Conservation (phyloP, 2,797 vertebrate genomes). For the Phylloscopus collybita region DNA sequence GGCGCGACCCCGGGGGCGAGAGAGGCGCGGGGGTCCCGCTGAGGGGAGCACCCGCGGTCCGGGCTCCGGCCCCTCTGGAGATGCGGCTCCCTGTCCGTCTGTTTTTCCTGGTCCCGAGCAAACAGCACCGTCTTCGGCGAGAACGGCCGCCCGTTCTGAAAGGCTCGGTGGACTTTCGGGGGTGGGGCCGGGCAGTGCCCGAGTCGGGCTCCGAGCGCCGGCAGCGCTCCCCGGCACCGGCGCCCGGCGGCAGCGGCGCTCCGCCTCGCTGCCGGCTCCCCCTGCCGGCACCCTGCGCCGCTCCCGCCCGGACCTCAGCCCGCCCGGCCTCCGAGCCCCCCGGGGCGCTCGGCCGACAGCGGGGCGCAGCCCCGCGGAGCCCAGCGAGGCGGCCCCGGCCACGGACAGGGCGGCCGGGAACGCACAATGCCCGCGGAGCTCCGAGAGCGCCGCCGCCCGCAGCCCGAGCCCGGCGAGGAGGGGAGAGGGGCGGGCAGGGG, state of each 20-base stretch:
- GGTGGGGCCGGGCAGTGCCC: constrained; percentile 1
- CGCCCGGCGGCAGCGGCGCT: neutral
- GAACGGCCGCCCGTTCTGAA: neutral
- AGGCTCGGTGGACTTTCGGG: neutral
- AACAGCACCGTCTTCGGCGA: neutral
- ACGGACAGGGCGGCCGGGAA: neutral
- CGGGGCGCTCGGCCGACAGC: neutral
- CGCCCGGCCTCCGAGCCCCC: too few relatives aligned
- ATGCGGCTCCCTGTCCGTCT: neutral
- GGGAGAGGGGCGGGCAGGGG: neutral
- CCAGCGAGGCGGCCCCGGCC: neutral
- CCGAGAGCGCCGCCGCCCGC: neutral
- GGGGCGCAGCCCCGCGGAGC: neutral
- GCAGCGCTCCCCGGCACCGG: neutral
- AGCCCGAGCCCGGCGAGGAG: neutral
- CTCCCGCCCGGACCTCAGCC: neutral
- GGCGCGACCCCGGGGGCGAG: neutral
- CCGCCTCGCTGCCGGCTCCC: constrained; percentile 20
- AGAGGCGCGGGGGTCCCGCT: neutral
- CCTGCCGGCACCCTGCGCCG: neutral
- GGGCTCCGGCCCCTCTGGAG: neutral
- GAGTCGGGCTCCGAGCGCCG: neutral
- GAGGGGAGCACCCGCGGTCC: too few relatives aligned
- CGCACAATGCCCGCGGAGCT: too few relatives aligned
- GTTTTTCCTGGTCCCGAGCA: neutral